phyloP scores from a whole-genome alignment of 2,797 vertebrate genomes.

The Pygocentrus nattereri region DNA sequence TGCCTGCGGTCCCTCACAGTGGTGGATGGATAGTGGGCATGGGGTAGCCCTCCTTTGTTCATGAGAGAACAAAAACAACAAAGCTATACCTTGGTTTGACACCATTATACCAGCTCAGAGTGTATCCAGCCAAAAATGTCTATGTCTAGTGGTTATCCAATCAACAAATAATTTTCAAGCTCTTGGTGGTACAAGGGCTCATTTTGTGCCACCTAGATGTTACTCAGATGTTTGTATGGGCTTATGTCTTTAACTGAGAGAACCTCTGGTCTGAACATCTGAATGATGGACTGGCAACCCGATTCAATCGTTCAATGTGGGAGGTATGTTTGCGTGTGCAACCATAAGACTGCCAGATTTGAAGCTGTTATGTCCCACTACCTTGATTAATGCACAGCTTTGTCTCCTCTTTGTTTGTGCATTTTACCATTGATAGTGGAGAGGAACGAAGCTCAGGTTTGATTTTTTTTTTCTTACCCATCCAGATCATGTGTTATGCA shows the following conservation, averaged over 20 bases:
- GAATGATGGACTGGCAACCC: background rate
- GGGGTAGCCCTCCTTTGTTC: slow-evolving; percentile 51
- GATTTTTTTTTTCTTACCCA: background rate
- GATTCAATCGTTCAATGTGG: background rate
- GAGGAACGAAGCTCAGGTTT: background rate
- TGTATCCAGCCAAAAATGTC: background rate
- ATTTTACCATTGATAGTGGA: background rate
- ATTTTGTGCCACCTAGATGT: background rate
- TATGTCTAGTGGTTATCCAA: background rate
- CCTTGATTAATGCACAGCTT: background rate
- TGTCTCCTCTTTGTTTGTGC: background rate
- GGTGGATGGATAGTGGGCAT: slow-evolving; percentile 31
- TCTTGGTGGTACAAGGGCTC: background rate
- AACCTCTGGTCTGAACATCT: slow-evolving; percentile 2
- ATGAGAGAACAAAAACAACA: slow-evolving; percentile 49
- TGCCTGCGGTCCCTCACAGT: slow-evolving; percentile 31
- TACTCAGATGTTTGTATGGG: background rate
- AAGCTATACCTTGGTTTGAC: slow-evolving; percentile 26
- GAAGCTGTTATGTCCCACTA: background rate
- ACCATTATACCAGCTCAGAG: background rate
- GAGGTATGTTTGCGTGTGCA: background rate
- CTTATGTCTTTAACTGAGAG: background rate
- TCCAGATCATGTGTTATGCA: background rate
- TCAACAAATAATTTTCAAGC: background rate
- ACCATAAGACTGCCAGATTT: background rate